Conservation (phyloP, 1,140 invertebrate species). For the Macrostomum lignano region DNA sequence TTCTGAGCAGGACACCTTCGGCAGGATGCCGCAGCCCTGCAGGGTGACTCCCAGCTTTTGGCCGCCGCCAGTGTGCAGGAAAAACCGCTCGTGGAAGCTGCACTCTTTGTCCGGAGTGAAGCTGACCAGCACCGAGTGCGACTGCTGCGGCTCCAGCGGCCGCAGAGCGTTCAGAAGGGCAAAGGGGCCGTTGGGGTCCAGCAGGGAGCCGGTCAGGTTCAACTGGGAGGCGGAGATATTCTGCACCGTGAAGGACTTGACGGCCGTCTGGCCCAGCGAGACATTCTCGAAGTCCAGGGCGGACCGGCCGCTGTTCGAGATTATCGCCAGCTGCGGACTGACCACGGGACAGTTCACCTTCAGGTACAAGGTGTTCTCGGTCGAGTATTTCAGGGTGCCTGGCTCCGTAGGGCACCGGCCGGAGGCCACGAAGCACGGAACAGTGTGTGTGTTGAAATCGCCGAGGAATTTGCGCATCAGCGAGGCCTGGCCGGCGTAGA, state of each 20-base stretch:
- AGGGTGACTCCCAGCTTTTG: constrained; percentile 10
- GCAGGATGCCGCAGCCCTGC: constrained; percentile 18
- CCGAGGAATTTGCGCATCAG: constrained; percentile 15
- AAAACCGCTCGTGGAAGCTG: not conserved
- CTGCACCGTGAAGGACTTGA: no score
- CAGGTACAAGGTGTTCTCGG: constrained; percentile 25
- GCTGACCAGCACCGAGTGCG: constrained; percentile 17
- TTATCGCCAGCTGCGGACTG: constrained; percentile 20
- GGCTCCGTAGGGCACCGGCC: no score
- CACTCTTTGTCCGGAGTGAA: constrained; percentile 17
- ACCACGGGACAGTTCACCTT: constrained; percentile 24
- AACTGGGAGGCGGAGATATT: no score
- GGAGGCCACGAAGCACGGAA: constrained; percentile 24
- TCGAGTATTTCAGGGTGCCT: no score
- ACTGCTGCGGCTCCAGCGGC: constrained; percentile 15
- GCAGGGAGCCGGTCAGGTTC: constrained; percentile 13
- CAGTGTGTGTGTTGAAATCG: constrained; percentile 13
- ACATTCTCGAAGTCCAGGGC: constrained; percentile 22
- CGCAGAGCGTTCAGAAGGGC: constrained; percentile 20
- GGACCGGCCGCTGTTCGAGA: constrained; percentile 19
- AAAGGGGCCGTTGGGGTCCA: constrained; percentile 21
- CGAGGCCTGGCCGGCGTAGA: constrained; percentile 13
- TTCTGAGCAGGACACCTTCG: constrained; percentile 17
- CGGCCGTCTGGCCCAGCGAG: no score
- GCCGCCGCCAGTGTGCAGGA: not conserved